Evolutionary conservation across 2,888 invertebrate genomes (phyloP).

Genomic region (Caenorhabditis wallacei): DNA sequence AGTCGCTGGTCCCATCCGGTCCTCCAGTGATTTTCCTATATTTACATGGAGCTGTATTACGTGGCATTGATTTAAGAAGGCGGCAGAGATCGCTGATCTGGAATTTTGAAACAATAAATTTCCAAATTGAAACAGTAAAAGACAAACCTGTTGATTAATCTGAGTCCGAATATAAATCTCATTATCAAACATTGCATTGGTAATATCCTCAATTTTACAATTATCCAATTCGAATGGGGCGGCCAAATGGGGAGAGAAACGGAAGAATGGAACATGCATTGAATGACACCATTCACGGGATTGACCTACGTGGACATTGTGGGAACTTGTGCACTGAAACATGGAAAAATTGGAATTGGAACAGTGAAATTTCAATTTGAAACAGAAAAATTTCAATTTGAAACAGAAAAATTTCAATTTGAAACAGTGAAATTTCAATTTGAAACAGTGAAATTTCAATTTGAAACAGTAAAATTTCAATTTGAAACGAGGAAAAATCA

Average conservation of each 20-base stretch:
- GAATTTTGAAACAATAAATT: no score
- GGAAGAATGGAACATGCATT: constrained; percentile 90
- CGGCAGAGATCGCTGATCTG: constrained; percentile 55
- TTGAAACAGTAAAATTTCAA: no score
- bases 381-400: no score
- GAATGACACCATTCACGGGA: constrained; percentile 94
- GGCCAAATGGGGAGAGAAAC: constrained; percentile 91
- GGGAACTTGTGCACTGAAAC: constrained; percentile 65
- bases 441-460: no score
- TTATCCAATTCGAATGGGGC: constrained; percentile 94
- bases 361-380: no score
- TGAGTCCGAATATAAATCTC: constrained; percentile 68
- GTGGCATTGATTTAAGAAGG: constrained; percentile 69
- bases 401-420: no score
- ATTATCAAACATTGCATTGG: constrained; percentile 66
- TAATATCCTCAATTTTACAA: constrained; percentile 85
- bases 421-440: no score
- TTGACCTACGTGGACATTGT: constrained; percentile 88
- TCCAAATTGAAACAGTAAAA: no score
- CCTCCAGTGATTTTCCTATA: constrained; percentile 37
- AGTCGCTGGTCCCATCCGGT: not conserved
- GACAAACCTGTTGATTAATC: constrained; percentile 38
- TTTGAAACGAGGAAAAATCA: no score
- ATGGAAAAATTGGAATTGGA: no score
- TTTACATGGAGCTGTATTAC: constrained; percentile 42